Evolutionary conservation across 2,113 vertebrate species (phyloP).

Genomic region (Cynoglossus semilaevis): DNA sequence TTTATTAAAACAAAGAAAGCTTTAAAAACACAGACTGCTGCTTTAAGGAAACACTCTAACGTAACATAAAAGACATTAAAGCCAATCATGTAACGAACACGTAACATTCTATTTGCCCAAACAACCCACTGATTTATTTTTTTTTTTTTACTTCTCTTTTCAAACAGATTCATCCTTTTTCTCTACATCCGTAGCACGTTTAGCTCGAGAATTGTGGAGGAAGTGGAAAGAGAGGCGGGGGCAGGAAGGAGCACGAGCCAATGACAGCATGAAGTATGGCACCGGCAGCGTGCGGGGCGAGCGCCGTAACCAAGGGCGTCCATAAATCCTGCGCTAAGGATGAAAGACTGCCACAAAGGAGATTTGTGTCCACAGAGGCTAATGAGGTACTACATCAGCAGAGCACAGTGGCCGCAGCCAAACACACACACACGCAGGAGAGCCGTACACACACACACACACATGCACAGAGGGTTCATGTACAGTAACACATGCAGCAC

Average conservation of each 20-base stretch:
- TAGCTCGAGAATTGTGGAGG: slow-evolving; percentile 11
- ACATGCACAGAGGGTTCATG: slow-evolving; percentile 19
- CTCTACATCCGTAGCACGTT: not conserved
- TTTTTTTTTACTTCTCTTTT: too few relatives aligned
- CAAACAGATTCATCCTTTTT: too few relatives aligned
- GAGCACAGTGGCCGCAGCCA: slow-evolving; percentile 45
- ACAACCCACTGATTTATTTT: too few relatives aligned
- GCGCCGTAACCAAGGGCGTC: slow-evolving; percentile 77
- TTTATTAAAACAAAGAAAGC: too few relatives aligned
- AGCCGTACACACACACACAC: slow-evolving; percentile 31
- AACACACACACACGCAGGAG: slow-evolving; percentile 46
- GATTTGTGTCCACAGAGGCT: slow-evolving; percentile 80
- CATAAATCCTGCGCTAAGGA: slow-evolving; percentile 85
- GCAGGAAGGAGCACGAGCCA: slow-evolving; percentile 47
- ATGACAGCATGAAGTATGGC: slow-evolving; percentile 79
- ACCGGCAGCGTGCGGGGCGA: slow-evolving; percentile 54
- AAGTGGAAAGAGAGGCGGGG: slow-evolving; percentile 27
- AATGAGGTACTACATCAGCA: slow-evolving; percentile 78
- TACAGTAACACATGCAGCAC: slow-evolving; percentile 19
- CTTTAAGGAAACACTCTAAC: too few relatives aligned
- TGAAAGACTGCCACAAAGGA: slow-evolving; percentile 82
- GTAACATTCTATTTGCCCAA: too few relatives aligned
- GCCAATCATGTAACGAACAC: too few relatives aligned
- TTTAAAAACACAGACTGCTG: too few relatives aligned
- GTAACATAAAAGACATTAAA: too few relatives aligned